phyloP scores from a whole-genome alignment of 2,888 invertebrate genomes.

The Epsilonema sp. region DNA sequence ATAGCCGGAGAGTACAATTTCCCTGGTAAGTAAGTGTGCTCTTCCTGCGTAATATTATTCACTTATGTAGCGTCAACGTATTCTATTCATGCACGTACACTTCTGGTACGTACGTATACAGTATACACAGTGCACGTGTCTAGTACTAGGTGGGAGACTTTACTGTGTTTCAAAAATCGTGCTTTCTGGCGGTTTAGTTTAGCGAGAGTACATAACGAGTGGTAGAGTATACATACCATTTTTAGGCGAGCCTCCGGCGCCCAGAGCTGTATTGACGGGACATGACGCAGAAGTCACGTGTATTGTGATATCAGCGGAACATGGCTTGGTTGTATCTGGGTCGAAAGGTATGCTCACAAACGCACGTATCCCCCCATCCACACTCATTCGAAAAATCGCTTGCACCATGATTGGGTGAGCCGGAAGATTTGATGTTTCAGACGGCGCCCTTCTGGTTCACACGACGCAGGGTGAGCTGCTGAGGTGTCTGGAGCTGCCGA shows the following conservation, averaged over 20 bases:
- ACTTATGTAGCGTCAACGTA: too few relatives aligned
- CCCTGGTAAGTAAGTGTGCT: too few relatives aligned
- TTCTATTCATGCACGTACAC: too few relatives aligned
- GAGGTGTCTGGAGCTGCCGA: slow-evolving; percentile 62
- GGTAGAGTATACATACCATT: too few relatives aligned
- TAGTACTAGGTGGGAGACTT: too few relatives aligned
- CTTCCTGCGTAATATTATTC: too few relatives aligned
- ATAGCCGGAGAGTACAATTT: slow-evolving; percentile 67
- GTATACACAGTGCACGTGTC: too few relatives aligned
- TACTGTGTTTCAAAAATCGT: too few relatives aligned
- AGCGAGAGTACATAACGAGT: too few relatives aligned
- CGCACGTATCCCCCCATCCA: neutral
- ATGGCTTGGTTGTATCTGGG: slow-evolving; percentile 87
- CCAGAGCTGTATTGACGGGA: slow-evolving; percentile 84
- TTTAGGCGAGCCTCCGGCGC: slow-evolving; percentile 62
- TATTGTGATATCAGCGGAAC: slow-evolving; percentile 86
- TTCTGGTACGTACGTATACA: too few relatives aligned
- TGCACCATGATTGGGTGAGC: too few relatives aligned
- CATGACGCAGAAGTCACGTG: slow-evolving; percentile 89
- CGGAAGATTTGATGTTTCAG: slow-evolving; percentile 38
- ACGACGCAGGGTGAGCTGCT: slow-evolving; percentile 91
- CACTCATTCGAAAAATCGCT: neutral
- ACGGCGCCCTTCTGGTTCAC: slow-evolving; percentile 86
- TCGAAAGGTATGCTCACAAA: slow-evolving; percentile 47
- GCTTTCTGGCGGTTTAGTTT: too few relatives aligned